These are phyloP conservation scores for Eristalis tenax DNA, from an alignment of 2,888 invertebrate species.

Conservation along the genomic window DNA sequence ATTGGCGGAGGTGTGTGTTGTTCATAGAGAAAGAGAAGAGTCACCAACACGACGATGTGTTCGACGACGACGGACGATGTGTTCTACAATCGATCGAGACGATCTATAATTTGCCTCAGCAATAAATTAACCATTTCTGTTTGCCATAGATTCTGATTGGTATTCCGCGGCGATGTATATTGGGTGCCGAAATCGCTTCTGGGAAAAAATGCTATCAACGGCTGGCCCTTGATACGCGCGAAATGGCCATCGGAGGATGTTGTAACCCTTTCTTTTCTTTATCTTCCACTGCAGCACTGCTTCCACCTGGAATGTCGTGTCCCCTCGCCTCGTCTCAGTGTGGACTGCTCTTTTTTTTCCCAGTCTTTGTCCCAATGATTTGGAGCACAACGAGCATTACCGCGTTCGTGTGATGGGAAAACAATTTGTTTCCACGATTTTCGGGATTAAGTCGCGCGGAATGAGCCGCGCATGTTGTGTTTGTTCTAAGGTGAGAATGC, in stretches of 20 bases:
- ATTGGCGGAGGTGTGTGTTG: slow-evolving; percentile 24
- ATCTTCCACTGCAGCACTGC: background rate
- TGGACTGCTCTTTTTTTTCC: slow-evolving; percentile 29
- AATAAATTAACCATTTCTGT: slow-evolving; percentile 68
- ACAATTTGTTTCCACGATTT: slow-evolving; percentile 60
- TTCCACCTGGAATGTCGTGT: slow-evolving; percentile 59
- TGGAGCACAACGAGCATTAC: slow-evolving; percentile 46
- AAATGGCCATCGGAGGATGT: slow-evolving; percentile 18
- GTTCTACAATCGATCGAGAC: slow-evolving; percentile 62
- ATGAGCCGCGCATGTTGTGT: slow-evolving; percentile 34
- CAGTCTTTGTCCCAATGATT: slow-evolving; percentile 20
- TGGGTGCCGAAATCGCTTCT: slow-evolving; percentile 69
- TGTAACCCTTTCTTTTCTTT: slow-evolving; percentile 26
- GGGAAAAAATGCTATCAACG: slow-evolving; percentile 52
- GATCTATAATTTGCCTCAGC: slow-evolving; percentile 70
- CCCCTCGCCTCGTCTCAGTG: slow-evolving; percentile 3
- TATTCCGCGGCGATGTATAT: slow-evolving; percentile 67
- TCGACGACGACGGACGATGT: slow-evolving; percentile 33
- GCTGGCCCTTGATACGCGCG: slow-evolving; percentile 55
- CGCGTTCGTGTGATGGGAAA: slow-evolving; percentile 36
- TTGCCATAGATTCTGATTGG: slow-evolving; percentile 66
- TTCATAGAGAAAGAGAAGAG: slow-evolving; percentile 11
- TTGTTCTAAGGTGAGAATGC: slow-evolving; percentile 50
- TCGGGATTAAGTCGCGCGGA: slow-evolving; percentile 63
- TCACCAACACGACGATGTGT: no score